phyloP scores from a whole-genome alignment of 2,113 vertebrate genomes.

The Uria aalge region DNA sequence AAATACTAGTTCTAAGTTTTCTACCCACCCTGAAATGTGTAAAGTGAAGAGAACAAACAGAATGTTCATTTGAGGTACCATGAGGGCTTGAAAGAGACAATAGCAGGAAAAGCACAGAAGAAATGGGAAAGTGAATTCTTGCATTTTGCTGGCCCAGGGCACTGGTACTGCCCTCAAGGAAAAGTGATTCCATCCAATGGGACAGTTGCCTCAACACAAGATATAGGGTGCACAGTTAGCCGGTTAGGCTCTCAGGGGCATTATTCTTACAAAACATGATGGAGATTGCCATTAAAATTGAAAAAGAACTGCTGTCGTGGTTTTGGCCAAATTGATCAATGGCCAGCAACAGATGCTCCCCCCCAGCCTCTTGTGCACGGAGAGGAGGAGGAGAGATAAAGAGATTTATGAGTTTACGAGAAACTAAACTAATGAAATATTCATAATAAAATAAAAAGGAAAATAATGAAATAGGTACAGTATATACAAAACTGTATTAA shows the following conservation, averaged over 20 bases:
- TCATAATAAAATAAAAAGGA: no score
- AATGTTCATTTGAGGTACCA: neutral
- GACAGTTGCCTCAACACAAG: neutral
- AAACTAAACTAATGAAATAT: no score
- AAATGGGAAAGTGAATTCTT: fast-evolving
- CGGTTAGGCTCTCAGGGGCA: neutral
- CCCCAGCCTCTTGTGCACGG: no score
- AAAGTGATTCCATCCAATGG: neutral
- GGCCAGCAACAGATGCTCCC: no score
- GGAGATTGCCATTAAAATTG: neutral
- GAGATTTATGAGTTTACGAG: no score
- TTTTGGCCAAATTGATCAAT: no score
- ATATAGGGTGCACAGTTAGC: neutral
- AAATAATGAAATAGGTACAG: no score
- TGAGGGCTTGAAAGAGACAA: neutral
- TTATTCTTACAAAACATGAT: neutral
- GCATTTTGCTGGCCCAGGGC: neutral
- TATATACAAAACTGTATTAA: no score
- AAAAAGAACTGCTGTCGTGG: neutral
- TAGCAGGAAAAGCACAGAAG: neutral
- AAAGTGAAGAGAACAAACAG: neutral
- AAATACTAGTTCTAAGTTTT: neutral
- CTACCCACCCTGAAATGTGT: neutral
- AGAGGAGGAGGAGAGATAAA: no score
- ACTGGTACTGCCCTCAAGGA: neutral